These are phyloP conservation scores for human DNA, from an alignment of 2,113 vertebrate species.

Conservation along the genomic window GRCh38 chr7:48988501-48989000, in stretches of 20 bases:
- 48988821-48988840: not conserved
- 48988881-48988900: not conserved
- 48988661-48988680: no score
- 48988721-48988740: not conserved
- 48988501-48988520: no score
- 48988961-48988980: not conserved
- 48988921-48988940: not conserved
- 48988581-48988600: no score
- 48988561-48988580: no score
- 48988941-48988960: not conserved
- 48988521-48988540: no score
- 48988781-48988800: not conserved
- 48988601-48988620: no score
- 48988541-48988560: no score
- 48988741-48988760: not conserved
- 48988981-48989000: not conserved
- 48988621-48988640: no score
- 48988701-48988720: not conserved
- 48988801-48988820: not conserved
- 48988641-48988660: no score
- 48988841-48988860: not conserved
- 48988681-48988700: no score
- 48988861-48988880: not conserved
- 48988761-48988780: not conserved
- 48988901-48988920: not conserved